These are phyloP conservation scores for Stigmatopora argus DNA, from an alignment of 2,113 vertebrate species.

Conservation along the genomic window DNA sequence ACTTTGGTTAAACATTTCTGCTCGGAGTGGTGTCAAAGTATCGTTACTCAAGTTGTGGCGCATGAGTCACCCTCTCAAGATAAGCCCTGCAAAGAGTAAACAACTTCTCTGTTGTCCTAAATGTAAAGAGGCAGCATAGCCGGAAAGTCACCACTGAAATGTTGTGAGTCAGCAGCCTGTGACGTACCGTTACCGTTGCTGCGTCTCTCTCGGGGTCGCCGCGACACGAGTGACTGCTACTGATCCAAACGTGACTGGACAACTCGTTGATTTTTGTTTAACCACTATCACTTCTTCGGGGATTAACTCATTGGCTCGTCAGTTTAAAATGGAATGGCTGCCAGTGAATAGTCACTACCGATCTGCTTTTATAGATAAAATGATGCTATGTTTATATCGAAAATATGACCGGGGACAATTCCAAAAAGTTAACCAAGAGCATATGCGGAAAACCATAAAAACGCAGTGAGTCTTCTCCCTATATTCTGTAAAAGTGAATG, in stretches of 20 bases:
- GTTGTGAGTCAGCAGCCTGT: background rate
- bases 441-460: no score
- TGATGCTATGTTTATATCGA: no score
- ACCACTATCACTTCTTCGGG: no score
- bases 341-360: no score
- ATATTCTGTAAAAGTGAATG: no score
- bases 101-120: background rate
- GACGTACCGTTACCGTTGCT: background rate
- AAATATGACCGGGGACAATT: no score
- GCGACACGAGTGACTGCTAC: background rate
- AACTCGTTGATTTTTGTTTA: background rate
- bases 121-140: conserved; percentile 4
- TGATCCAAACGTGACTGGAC: conserved; percentile 1
- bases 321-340: no score
- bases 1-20: background rate
- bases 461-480: no score
- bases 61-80: background rate
- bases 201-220: background rate
- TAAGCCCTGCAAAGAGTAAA: background rate
- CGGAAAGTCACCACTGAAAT: background rate
- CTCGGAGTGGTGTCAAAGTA: background rate
- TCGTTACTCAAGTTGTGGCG: background rate
- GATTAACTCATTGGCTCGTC: no score
- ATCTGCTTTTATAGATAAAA: no score
- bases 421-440: no score